A percentile compares a stretch with the other conserved stretches of the same genome.
phyloP scores from a whole-genome alignment of 2,888 invertebrate genomes.

The Encarsia formosa region DNA sequence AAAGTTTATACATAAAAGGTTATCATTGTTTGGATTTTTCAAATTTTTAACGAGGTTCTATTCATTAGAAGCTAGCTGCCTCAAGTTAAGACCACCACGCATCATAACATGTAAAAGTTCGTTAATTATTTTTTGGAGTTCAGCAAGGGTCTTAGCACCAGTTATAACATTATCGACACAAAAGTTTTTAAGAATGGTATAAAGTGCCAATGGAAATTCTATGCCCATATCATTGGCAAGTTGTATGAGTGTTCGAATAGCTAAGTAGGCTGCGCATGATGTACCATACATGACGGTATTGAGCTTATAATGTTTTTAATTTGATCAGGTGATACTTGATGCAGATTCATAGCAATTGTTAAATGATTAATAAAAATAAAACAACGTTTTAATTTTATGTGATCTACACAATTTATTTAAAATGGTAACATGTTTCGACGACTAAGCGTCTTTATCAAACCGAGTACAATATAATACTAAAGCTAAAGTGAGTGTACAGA shows the following conservation, averaged over 20 bases:
- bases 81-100: background rate
- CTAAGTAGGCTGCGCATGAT: background rate
- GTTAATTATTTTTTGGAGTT: background rate
- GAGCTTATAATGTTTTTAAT: background rate
- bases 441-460: no score
- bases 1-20: background rate
- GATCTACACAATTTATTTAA: no score
- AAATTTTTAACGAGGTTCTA: background rate
- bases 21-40: background rate
- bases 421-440: no score
- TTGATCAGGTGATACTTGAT: no score
- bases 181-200: background rate
- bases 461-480: no score
- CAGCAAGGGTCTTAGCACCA: background rate
- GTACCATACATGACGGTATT: slow-evolving; percentile 6
- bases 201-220: background rate
- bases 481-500: no score
- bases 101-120: background rate
- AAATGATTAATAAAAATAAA: no score
- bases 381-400: no score
- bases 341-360: no score
- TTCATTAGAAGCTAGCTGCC: slow-evolving; percentile 10
- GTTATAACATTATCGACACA: slow-evolving; percentile 5
- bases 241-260: background rate
- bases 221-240: background rate